Base-by-base conservation (phyloP, 2,888 invertebrate genomes). In the Caprella mutica region DNA sequence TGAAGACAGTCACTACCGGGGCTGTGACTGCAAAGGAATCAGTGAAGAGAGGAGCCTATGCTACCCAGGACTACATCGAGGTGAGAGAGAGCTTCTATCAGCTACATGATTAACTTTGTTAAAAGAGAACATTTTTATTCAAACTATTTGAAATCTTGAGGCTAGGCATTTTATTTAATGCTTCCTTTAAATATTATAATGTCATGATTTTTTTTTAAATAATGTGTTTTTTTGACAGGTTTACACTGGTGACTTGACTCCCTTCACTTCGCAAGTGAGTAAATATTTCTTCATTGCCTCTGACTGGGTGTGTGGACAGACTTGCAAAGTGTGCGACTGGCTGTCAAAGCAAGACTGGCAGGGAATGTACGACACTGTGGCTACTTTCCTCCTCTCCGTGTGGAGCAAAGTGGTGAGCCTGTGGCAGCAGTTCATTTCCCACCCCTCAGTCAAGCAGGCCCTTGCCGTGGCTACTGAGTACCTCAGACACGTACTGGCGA, bases 231-330 rank as follows among this genome's bases (percentile, higher is more conserved):
- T n/a, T n/a, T n/a, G n/a, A n/a, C n/a, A n/a, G n/a, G n/a, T n/a
- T n/a, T 48, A 48, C 48, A 48, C 48, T 2, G 48, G 48, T 4
- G 48, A 48, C 19, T 30, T 48, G 1, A 48, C 48, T n/a, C 48
- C 48, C 5, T 48, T 30, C 48, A 48, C 48, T n/a, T 48, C 48
- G 30, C 48, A 48, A 26, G 48, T 48, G 48, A 30, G 30, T 21
- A 27, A 19, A 19, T 27, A 17, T 21, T 24, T 19, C 17, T 19
- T 27, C 12, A n/a, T 24, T 19, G 48, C 48, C n/a, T 48, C 29
- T 17, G 30, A 48, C 17, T 48, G 48, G 48, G n/a, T 24, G 2
- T 19, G 30, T n/a, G 29, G 29, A 19, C 48, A 48, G 19, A 30
- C 30, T n/a, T 21, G 30, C 30, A 30, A 21, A 5, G 48, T 26